Percentiles rank a stretch among this genome's conserved stretches.
These are phyloP conservation scores for Chloromyia formosa DNA, from an alignment of 2,888 invertebrate species.

Conservation along the genomic window DNA sequence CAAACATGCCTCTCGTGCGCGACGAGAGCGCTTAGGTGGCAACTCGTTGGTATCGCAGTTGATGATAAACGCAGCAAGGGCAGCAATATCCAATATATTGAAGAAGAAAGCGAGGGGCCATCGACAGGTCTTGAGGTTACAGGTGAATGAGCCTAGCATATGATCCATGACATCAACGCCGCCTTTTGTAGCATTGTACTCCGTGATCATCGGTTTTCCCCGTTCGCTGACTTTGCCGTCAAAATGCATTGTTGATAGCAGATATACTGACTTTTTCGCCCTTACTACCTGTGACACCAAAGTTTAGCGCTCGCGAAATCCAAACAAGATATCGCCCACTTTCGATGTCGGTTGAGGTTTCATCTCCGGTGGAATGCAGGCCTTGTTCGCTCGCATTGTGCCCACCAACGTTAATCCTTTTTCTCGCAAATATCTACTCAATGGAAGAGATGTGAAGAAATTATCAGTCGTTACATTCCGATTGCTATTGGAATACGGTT, in stretches of 20 bases:
- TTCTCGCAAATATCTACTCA: no score
- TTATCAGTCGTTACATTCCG: no score
- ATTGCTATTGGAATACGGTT: no score
- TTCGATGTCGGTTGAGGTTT: no score
- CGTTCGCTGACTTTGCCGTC: neutral
- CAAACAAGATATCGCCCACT: no score
- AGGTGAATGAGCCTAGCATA: neutral
- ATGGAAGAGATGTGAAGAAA: no score
- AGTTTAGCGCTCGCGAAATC: neutral
- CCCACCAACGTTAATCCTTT: no score
- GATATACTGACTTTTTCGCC: neutral
- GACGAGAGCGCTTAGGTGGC: neutral
- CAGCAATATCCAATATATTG: neutral
- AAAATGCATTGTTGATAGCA: no score
- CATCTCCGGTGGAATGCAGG: no score
- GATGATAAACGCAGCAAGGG: neutral
- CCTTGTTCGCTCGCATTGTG: neutral
- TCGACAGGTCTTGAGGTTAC: neutral
- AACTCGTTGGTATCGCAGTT: neutral
- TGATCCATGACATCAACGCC: neutral
- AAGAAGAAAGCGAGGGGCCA: no score
- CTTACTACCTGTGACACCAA: constrained; percentile 1
- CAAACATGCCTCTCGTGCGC: neutral
- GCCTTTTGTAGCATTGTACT: neutral
- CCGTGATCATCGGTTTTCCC: neutral